phyloP scores from a whole-genome alignment of 2,113 vertebrate species.

The Perca schrenkii region DNA sequence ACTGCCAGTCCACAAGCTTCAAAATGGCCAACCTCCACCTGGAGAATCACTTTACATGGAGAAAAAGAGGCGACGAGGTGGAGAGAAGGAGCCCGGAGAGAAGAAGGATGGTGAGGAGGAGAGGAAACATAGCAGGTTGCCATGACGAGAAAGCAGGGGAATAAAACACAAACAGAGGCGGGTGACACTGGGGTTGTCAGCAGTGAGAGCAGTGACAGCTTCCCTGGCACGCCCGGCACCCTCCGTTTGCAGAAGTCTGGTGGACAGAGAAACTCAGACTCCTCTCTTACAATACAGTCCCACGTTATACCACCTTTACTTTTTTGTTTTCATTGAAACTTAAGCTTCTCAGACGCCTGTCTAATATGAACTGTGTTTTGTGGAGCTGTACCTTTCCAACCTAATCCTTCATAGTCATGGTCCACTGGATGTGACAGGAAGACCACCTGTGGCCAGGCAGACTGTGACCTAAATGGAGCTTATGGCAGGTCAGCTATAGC shows the following conservation, averaged over 20 bases:
- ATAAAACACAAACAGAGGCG: constrained; percentile 80
- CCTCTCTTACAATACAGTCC: constrained; percentile 29
- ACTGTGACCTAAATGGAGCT: constrained; percentile 72
- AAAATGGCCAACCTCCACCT: constrained; percentile 73
- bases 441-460: constrained; percentile 72
- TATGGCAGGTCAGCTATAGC: constrained; percentile 51
- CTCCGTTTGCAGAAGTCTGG: constrained; percentile 45
- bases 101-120: constrained; percentile 61
- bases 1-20: constrained; percentile 71
- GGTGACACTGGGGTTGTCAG: constrained; percentile 71
- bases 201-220: constrained; percentile 74
- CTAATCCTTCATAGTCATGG: constrained; percentile 53
- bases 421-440: constrained; percentile 69
- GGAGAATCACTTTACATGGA: constrained; percentile 77
- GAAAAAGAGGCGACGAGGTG: constrained; percentile 64
- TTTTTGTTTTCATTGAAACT: constrained; percentile 55
- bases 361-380: constrained; percentile 43
- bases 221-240: constrained; percentile 65
- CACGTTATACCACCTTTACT: background rate
- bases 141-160: constrained; percentile 76
- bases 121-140: constrained; percentile 75
- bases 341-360: constrained; percentile 26
- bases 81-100: constrained; percentile 55
- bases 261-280: constrained; percentile 47
- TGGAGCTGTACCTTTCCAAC: constrained; percentile 38